phyloP scores from a whole-genome alignment of 2,113 vertebrate species.

The Coturnix japonica region DNA sequence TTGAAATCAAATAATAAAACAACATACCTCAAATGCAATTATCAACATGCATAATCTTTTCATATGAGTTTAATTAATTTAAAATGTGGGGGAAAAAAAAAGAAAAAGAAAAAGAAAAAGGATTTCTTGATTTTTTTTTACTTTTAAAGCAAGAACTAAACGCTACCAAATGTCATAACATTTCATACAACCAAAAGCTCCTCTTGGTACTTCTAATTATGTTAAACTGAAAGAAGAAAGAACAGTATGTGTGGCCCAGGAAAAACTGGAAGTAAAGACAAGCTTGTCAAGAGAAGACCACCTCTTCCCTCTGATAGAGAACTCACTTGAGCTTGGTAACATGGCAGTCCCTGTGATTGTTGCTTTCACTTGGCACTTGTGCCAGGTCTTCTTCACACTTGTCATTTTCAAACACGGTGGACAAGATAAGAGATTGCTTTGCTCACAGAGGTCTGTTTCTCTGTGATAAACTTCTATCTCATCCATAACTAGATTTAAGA shows the following conservation, averaged over 20 bases:
- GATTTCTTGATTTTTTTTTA: background rate
- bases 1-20: constrained; percentile 54
- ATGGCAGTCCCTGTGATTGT: constrained; percentile 59
- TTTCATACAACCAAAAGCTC: background rate
- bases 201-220: background rate
- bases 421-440: constrained; percentile 81
- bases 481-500: constrained; percentile 78
- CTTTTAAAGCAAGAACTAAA: background rate
- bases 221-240: background rate
- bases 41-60: background rate
- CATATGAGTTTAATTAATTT: background rate
- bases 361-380: constrained; percentile 58
- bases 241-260: constrained; percentile 75
- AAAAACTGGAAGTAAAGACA: constrained; percentile 78
- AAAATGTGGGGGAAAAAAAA: background rate
- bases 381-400: constrained; percentile 17
- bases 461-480: constrained; percentile 84
- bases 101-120: too few relatives aligned
- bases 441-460: constrained; percentile 76
- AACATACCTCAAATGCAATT: constrained; percentile 2
- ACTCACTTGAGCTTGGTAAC: constrained; percentile 70
- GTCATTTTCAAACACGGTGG: constrained; percentile 79
- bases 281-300: constrained; percentile 73
- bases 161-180: background rate
- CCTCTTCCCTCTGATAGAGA: constrained; percentile 39